Evolutionary conservation across 2,797 vertebrate genomes (phyloP), one percentile per base, ranked within the genome.

Genomic region (Gastrophryne carolinensis): DNA sequence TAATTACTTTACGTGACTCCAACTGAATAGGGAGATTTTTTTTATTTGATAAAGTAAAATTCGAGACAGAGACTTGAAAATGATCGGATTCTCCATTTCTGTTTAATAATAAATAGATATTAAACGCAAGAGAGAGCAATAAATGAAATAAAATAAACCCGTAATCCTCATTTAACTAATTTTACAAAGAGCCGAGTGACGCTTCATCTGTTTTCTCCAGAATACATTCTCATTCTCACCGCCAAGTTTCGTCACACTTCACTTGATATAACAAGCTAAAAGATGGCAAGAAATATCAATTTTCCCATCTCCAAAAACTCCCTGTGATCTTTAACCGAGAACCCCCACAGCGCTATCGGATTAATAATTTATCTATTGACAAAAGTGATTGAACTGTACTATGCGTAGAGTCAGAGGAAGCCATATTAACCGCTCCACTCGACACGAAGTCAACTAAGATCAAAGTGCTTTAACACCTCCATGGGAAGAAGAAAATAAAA

Each of bases 321-420:
- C 26, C 29, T 3, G 23, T 23, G 47, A 71, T 71, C 66, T 56
- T 49, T 77, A 77, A 54, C n/a, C 34, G 47, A 27, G 61, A 58
- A 71, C 21, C 47, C 74, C 58, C 17, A 67, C 74, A 17, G 74
- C 17, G 74, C 37, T 4, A 37, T 17, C 27, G 50, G 58, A 77
- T 77, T 77, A 77, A 77, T 77, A 58, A 77, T 77, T 70, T 39
- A 77, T 77, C 67, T 58, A 77, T 71, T 47, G 60, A 63, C 60
- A 57, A 13, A 49, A 34, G n/a, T 44, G 54, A 76, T 56, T 69
- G 57, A 64, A 47, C 37, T 44, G n/a, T 50, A 44, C 58, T 21
- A 57, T 50, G 8, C 19, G 29, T 3, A 35, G 50, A 49, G 1
- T 23, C 1, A 8, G 21, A 29, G n/a, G n/a, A n/a, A 21, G n/a